These are phyloP conservation scores for Cetonia aurata DNA, from an alignment of 2,888 invertebrate species.

Conservation along the genomic window DNA sequence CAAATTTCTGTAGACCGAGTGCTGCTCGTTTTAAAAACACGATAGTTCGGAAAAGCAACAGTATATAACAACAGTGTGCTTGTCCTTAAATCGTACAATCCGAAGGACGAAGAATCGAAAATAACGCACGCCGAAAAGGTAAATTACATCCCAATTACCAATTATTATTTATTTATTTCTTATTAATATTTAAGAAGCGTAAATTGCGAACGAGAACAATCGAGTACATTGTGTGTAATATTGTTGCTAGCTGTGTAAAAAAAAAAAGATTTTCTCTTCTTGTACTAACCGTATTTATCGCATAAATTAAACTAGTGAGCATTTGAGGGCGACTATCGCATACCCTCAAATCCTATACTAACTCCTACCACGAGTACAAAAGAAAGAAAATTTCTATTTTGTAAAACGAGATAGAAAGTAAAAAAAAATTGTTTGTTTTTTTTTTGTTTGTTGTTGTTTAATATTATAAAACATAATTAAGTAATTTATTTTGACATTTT, in stretches of 20 bases:
- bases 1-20: slow-evolving; percentile 50
- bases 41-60: not conserved
- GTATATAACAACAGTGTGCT: not conserved
- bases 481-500: slow-evolving; percentile 59
- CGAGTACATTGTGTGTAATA: slow-evolving; percentile 22
- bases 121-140: slow-evolving; percentile 18
- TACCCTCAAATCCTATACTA: slow-evolving; percentile 29
- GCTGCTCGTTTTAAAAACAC: slow-evolving; percentile 14
- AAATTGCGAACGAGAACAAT: not conserved
- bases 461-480: slow-evolving; percentile 47
- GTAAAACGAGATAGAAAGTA: slow-evolving; percentile 17
- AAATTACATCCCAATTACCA: slow-evolving; percentile 20
- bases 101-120: slow-evolving; percentile 27
- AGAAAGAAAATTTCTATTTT: slow-evolving; percentile 28
- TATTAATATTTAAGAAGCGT: not conserved
- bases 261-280: slow-evolving; percentile 25
- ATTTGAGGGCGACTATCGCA: slow-evolving; percentile 20
- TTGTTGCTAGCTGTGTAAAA: slow-evolving; percentile 38
- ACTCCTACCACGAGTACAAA: slow-evolving; percentile 31
- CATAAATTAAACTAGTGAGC: slow-evolving; percentile 9
- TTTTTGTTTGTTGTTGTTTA: slow-evolving; percentile 29
- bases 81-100: not conserved
- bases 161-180: slow-evolving; percentile 11
- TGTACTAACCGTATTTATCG: slow-evolving; percentile 17
- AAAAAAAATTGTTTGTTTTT: slow-evolving; percentile 3